phyloP scores from a whole-genome alignment of 2,113 vertebrate species.

The Tetraodon nigroviridis region DNA sequence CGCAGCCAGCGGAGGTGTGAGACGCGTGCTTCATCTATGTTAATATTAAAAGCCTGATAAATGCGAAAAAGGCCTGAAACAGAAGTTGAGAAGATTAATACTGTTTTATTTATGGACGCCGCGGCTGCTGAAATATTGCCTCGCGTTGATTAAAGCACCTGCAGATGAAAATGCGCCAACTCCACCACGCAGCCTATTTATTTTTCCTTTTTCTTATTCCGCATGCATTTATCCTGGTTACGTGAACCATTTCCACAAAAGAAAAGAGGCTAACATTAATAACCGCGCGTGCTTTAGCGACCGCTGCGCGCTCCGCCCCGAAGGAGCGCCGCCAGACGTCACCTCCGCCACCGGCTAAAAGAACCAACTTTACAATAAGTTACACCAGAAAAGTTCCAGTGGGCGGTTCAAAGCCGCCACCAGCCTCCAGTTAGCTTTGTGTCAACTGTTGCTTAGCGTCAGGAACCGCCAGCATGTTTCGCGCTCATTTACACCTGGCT shows the following conservation, averaged over 20 bases:
- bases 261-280: slow-evolving; percentile 11
- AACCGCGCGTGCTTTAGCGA: background rate
- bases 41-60: slow-evolving; percentile 75
- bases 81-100: slow-evolving; percentile 66
- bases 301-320: background rate
- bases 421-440: background rate
- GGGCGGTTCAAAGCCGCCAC: too few species aligned
- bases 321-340: too few species aligned
- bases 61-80: slow-evolving; percentile 62
- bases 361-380: too few species aligned
- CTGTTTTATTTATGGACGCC: slow-evolving; percentile 71
- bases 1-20: slow-evolving; percentile 34
- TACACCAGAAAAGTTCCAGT: too few species aligned
- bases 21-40: slow-evolving; percentile 66
- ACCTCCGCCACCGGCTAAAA: too few species aligned
- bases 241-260: slow-evolving; percentile 13
- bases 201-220: background rate
- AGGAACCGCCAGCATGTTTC: slow-evolving; percentile 12
- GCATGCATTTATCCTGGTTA: slow-evolving; percentile 11
- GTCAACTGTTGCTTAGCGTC: slow-evolving; percentile 1
- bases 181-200: slow-evolving; percentile 8
- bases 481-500: slow-evolving; percentile 48
- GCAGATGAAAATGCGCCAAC: slow-evolving; percentile 33
- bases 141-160: slow-evolving; percentile 42
- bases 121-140: slow-evolving; percentile 60